A percentile compares a stretch with the other conserved stretches of the same genome.
Conservation (phyloP, 2,113 vertebrate species). For the Euleptes europaea region DNA sequence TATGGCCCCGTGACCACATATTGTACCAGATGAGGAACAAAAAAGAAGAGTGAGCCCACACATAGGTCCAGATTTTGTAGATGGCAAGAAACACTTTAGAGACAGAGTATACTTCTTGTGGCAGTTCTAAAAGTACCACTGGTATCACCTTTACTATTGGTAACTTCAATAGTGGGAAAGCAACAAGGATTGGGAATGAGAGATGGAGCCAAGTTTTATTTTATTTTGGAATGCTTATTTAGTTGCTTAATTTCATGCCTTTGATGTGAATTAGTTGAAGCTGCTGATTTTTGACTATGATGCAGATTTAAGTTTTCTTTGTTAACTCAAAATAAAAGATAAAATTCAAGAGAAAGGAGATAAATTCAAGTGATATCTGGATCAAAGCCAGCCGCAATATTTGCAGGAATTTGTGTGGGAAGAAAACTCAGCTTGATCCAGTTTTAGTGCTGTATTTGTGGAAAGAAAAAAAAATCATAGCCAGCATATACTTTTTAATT, state of each 20-base stretch:
- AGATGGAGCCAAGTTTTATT: background rate
- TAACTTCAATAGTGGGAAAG: background rate
- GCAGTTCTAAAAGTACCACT: background rate
- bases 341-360: background rate
- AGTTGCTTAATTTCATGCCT: background rate
- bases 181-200: background rate
- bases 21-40: background rate
- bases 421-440: background rate
- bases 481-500: background rate
- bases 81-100: background rate
- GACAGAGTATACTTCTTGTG: background rate
- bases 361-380: conserved; percentile 18
- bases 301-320: background rate
- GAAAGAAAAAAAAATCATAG: background rate
- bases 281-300: fast-evolving
- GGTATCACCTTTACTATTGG: background rate
- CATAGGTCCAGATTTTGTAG: background rate
- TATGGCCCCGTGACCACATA: too few relatives aligned
- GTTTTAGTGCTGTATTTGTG: background rate
- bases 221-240: background rate
- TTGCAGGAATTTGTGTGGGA: background rate
- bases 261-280: conserved; percentile 10
- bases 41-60: background rate
- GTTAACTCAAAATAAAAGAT: background rate
- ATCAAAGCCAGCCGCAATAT: background rate